Evolutionary conservation across 1,140 invertebrate genomes (phyloP).

Genomic region (Helicoverpa zea): DNA sequence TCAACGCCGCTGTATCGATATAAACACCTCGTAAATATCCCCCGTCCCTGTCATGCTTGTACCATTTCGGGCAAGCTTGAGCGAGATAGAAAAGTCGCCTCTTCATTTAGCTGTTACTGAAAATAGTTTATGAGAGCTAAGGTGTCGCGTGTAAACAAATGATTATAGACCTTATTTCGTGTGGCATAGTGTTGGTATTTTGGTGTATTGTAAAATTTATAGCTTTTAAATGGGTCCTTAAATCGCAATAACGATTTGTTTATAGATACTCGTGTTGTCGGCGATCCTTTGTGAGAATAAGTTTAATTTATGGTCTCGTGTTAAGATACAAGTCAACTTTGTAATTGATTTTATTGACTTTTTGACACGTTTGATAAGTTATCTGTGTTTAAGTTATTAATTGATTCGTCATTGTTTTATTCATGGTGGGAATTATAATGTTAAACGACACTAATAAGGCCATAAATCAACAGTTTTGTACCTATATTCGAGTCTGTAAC

Average conservation of each 20-base stretch:
- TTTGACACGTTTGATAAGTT: slow-evolving; percentile 45
- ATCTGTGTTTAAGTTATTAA: slow-evolving; percentile 37
- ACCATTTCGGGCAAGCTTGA: slow-evolving; percentile 52
- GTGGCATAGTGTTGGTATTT: slow-evolving; percentile 56
- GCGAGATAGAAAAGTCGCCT: slow-evolving; percentile 62
- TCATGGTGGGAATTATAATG: slow-evolving; percentile 12
- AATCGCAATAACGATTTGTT: slow-evolving; percentile 87
- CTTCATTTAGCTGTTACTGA: slow-evolving; percentile 78
- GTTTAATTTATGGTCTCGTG: slow-evolving; percentile 71
- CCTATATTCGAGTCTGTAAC: not conserved
- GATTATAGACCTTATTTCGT: slow-evolving; percentile 61
- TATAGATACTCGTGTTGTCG: slow-evolving; percentile 73
- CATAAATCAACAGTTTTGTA: slow-evolving; percentile 4
- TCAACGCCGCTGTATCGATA: slow-evolving; percentile 83
- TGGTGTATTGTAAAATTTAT: slow-evolving; percentile 72
- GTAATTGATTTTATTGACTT: slow-evolving; percentile 49
- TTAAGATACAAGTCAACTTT: slow-evolving; percentile 48
- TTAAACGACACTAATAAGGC: not conserved
- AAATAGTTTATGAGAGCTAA: slow-evolving; percentile 83
- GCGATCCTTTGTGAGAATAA: slow-evolving; percentile 66
- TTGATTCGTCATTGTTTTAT: slow-evolving; percentile 37
- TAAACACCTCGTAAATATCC: slow-evolving; percentile 84
- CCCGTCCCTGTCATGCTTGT: slow-evolving; percentile 65
- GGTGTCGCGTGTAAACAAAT: slow-evolving; percentile 50
- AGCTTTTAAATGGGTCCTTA: slow-evolving; percentile 86